Conservation (phyloP, 2,797 vertebrate species). For the Enteromius anoplus region DNA sequence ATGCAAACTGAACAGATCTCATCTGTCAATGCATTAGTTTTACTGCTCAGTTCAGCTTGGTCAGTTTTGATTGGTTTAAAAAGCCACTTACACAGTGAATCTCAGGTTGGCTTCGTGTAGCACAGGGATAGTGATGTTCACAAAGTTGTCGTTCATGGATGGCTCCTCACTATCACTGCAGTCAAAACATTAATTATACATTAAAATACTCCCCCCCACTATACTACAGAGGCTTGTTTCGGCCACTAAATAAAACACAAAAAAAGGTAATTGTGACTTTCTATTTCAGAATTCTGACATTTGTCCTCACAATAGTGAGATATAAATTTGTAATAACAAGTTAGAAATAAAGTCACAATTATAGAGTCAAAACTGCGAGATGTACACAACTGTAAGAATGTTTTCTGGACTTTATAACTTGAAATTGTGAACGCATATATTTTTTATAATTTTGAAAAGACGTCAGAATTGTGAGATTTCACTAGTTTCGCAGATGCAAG, state of each 20-base stretch:
- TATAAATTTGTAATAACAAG: neutral
- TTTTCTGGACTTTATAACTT: neutral
- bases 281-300: neutral
- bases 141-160: constrained; percentile 81
- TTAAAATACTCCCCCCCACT: neutral
- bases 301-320: neutral
- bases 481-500: neutral
- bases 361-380: neutral
- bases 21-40: neutral
- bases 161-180: constrained; percentile 92
- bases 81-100: constrained; percentile 84
- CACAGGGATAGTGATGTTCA: constrained; percentile 83
- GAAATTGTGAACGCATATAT: neutral
- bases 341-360: neutral
- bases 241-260: neutral
- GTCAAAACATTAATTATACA: constrained; percentile 29
- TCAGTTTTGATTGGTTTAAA: neutral
- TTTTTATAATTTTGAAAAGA: neutral
- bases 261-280: neutral
- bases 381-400: neutral
- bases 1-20: neutral
- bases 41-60: neutral
- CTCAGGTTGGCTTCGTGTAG: constrained; percentile 86
- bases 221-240: neutral
- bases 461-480: neutral